Evolutionary conservation across 2,797 vertebrate species (phyloP).

Genomic region (Otolemur crassicaudatus): DNA sequence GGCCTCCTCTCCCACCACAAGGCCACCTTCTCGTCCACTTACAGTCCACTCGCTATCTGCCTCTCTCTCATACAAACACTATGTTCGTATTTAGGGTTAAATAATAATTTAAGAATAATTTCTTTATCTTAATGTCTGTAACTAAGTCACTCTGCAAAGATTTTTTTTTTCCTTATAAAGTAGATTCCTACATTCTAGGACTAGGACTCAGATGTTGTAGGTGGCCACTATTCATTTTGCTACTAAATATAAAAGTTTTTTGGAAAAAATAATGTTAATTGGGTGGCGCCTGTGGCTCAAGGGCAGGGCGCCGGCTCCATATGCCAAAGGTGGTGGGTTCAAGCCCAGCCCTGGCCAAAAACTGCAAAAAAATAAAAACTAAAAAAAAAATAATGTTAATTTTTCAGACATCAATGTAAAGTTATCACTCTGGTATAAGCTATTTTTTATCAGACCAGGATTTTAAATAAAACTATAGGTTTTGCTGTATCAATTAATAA

Average conservation of each 20-base stretch:
- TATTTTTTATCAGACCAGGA: background rate
- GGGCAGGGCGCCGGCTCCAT: no score
- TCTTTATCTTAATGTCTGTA: background rate
- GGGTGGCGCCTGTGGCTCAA: no score
- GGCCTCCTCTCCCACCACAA: background rate
- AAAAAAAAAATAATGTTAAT: background rate
- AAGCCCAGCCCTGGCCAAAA: no score
- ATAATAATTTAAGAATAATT: background rate
- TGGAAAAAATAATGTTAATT: background rate
- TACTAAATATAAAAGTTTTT: background rate
- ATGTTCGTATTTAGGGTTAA: background rate
- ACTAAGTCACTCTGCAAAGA: background rate
- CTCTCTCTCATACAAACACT: background rate
- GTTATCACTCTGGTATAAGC: background rate
- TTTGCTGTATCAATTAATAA: background rate
- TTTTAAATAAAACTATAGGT: background rate
- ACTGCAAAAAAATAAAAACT: no score
- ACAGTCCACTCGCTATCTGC: background rate
- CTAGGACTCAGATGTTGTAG: background rate
- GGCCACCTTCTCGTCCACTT: background rate
- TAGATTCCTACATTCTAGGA: background rate
- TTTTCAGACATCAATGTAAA: background rate
- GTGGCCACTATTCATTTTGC: background rate
- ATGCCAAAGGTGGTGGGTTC: no score
- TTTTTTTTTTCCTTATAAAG: background rate